Evolutionary conservation across 2,888 invertebrate species (phyloP).

Genomic region (Limenitis arthemis): DNA sequence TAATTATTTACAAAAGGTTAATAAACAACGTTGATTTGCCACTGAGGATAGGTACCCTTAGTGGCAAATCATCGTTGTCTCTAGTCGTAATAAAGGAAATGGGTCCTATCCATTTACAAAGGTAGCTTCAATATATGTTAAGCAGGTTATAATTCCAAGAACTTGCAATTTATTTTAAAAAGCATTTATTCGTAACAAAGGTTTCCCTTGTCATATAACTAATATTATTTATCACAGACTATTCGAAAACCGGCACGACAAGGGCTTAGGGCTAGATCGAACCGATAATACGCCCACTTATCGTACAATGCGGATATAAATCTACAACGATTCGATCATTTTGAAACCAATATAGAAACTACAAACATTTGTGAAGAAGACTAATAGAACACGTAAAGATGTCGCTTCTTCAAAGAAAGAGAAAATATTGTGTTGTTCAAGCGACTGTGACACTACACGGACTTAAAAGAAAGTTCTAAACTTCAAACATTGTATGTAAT

Average conservation of each 20-base stretch:
- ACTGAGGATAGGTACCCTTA: background rate
- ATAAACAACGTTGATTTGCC: too few relatives aligned
- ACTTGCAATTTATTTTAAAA: background rate
- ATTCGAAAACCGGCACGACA: constrained; percentile 22
- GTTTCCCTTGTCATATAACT: constrained; percentile 5
- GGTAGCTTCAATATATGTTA: background rate
- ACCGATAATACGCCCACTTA: constrained; percentile 44
- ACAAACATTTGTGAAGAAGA: constrained; percentile 14
- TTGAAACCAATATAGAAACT: constrained; percentile 17
- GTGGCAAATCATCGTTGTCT: background rate
- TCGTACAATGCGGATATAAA: constrained; percentile 45
- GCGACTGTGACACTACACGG: constrained; percentile 1
- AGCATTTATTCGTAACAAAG: background rate
- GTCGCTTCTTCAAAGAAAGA: constrained; percentile 4
- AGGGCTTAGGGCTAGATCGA: constrained; percentile 37
- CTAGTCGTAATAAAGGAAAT: background rate
- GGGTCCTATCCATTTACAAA: background rate
- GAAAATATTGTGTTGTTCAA: background rate
- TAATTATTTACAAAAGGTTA: too few relatives aligned
- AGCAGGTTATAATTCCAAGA: background rate
- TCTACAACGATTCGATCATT: constrained; percentile 42
- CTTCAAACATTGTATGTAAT: constrained; percentile 4
- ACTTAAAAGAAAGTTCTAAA: constrained; percentile 11
- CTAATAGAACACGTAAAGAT: constrained; percentile 5
- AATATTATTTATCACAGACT: constrained; percentile 8